These are phyloP conservation scores for Leptodactylus fuscus DNA, from an alignment of 2,113 vertebrate genomes.

Conservation along the genomic window DNA sequence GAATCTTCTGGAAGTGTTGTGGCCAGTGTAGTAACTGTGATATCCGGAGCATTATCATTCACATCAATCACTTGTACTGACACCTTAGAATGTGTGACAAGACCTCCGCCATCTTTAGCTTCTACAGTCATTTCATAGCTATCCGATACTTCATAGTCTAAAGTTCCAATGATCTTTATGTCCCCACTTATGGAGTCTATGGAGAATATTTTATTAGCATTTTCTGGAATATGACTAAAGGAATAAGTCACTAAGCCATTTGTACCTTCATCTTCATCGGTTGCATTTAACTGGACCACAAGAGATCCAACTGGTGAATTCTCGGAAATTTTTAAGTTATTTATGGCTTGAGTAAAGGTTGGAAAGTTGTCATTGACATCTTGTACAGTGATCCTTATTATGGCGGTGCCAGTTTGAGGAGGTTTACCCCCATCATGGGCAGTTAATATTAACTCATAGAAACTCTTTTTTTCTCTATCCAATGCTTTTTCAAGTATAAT, in stretches of 20 bases:
- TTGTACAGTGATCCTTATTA: not conserved
- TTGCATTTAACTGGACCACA: not conserved
- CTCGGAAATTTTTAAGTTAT: slow-evolving; percentile 64
- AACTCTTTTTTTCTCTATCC: not conserved
- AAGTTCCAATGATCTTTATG: slow-evolving; percentile 74
- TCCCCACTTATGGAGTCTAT: slow-evolving; percentile 69
- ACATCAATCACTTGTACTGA: slow-evolving; percentile 60
- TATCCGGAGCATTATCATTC: slow-evolving; percentile 65
- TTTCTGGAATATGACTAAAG: slow-evolving; percentile 54
- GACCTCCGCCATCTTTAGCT: slow-evolving; percentile 66
- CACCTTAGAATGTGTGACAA: slow-evolving; percentile 74
- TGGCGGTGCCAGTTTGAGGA: not conserved
- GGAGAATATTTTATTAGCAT: slow-evolving; percentile 63
- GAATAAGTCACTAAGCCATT: slow-evolving; percentile 75
- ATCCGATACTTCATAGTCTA: slow-evolving; percentile 78
- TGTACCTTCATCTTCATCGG: slow-evolving; percentile 60
- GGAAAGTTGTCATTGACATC: slow-evolving; percentile 74
- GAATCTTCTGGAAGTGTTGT: slow-evolving; percentile 74
- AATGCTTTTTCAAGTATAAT: not conserved
- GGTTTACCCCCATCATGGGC: not conserved
- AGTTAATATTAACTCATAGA: not conserved
- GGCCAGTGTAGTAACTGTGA: not conserved
- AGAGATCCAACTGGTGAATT: slow-evolving; percentile 54
- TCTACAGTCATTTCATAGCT: slow-evolving; percentile 70
- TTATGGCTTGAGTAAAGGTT: slow-evolving; percentile 65